Conservation (phyloP, 2,888 invertebrate genomes). For the Oscheius onirici region DNA sequence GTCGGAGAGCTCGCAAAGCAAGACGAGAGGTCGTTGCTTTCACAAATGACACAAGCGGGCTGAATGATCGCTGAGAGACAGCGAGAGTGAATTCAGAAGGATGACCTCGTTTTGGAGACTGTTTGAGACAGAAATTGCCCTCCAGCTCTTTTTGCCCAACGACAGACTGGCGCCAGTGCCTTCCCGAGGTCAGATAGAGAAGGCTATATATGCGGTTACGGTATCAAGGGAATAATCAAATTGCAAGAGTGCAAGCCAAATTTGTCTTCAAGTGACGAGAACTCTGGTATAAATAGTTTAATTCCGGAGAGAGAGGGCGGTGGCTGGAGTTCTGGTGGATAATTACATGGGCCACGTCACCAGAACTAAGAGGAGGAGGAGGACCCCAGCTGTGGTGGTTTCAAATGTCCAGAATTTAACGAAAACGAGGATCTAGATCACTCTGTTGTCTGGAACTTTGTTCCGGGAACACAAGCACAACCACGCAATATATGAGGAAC, state of each 20-base stretch:
- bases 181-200: constrained; percentile 25
- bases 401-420: constrained; percentile 27
- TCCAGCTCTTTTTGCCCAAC: constrained; percentile 21
- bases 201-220: constrained; percentile 12
- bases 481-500: background rate
- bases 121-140: constrained; percentile 21
- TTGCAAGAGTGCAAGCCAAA: constrained; percentile 2
- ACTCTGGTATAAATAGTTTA: constrained; percentile 26
- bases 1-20: constrained; percentile 26
- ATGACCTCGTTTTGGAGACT: constrained; percentile 1
- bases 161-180: constrained; percentile 28
- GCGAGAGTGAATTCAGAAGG: too few species aligned
- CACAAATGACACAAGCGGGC: constrained; percentile 27
- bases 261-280: constrained; percentile 13
- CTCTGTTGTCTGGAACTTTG: background rate
- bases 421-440: constrained; percentile 3
- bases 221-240: background rate
- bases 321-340: constrained; percentile 1
- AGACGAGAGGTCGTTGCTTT: constrained; percentile 32
- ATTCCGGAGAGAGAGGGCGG: constrained; percentile 4
- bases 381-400: constrained; percentile 28
- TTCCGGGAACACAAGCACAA: background rate
- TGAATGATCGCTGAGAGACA: background rate
- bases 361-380: constrained; percentile 13
- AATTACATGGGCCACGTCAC: constrained; percentile 27